Evolutionary conservation across 2,113 vertebrate genomes (phyloP).

Genomic region (Lampris incognitus): DNA sequence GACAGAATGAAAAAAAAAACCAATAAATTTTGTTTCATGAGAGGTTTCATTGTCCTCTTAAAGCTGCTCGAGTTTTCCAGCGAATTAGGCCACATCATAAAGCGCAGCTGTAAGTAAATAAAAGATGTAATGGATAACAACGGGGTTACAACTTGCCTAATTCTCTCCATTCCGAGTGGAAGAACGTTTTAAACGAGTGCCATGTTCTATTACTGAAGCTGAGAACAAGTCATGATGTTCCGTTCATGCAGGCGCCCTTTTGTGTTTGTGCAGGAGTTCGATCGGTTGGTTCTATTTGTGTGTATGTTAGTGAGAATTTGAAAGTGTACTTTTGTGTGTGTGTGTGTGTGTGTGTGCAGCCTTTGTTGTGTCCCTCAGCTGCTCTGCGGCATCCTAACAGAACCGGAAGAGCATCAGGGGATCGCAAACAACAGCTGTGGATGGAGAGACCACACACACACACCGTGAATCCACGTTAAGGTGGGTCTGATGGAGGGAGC

Average conservation of each 20-base stretch:
- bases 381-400: conserved; percentile 62
- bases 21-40: too few relatives aligned
- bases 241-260: background rate
- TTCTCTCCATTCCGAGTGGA: too few relatives aligned
- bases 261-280: conserved; percentile 12
- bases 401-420: conserved; percentile 68
- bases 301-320: conserved; percentile 9
- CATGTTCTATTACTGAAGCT: too few relatives aligned
- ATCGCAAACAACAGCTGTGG: conserved; percentile 76
- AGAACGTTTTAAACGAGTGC: too few relatives aligned
- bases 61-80: too few relatives aligned
- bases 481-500: conserved; percentile 24
- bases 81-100: too few relatives aligned
- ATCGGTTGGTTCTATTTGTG: background rate
- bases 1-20: too few relatives aligned
- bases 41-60: too few relatives aligned
- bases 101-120: too few relatives aligned
- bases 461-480: conserved; percentile 19
- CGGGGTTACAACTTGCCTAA: too few relatives aligned
- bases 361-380: conserved; percentile 66
- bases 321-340: background rate
- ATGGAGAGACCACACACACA: conserved; percentile 54
- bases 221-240: too few relatives aligned
- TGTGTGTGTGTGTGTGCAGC: conserved; percentile 7
- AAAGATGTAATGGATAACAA: too few relatives aligned